These are phyloP conservation scores for Silurus lanzhouensis DNA, from an alignment of 2,797 vertebrate genomes.

Conservation along the genomic window DNA sequence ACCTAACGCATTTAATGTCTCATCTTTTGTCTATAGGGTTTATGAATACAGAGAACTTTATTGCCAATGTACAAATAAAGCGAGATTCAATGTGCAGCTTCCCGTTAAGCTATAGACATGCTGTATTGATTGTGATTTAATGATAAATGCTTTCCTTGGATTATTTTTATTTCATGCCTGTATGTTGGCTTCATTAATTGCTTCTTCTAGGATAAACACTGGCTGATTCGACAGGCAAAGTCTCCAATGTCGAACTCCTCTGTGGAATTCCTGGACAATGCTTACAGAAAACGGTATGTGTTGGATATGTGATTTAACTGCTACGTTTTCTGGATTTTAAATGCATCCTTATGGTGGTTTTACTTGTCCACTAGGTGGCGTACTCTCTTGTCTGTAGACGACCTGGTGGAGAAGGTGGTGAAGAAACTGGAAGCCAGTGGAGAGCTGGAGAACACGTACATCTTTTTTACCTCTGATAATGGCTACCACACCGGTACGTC, in stretches of 20 bases:
- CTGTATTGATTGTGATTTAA: neutral
- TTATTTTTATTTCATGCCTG: neutral
- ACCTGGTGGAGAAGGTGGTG: conserved; percentile 92
- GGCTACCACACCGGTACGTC: conserved; percentile 91
- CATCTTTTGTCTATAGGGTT: neutral
- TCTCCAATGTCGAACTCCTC: conserved; percentile 96
- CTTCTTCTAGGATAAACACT: conserved; percentile 89
- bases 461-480: conserved; percentile 97
- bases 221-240: conserved; percentile 96
- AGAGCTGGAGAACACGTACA: conserved; percentile 89
- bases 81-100: neutral
- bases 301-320: neutral
- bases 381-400: conserved; percentile 95
- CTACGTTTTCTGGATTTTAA: neutral
- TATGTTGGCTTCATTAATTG: neutral
- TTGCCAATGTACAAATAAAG: neutral
- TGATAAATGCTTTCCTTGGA: neutral
- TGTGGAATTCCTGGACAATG: conserved; percentile 87
- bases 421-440: conserved; percentile 81
- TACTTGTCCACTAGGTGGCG: conserved; percentile 79
- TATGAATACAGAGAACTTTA: neutral
- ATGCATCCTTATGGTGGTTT: neutral
- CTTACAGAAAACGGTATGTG: conserved; percentile 88
- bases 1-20: neutral
- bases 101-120: neutral